A percentile compares a stretch with the other conserved stretches of the same genome.
These are phyloP conservation scores for Stichopus horrens DNA, from an alignment of 53 echinoderm and acorn worm genomes.

Conservation along the genomic window DNA sequence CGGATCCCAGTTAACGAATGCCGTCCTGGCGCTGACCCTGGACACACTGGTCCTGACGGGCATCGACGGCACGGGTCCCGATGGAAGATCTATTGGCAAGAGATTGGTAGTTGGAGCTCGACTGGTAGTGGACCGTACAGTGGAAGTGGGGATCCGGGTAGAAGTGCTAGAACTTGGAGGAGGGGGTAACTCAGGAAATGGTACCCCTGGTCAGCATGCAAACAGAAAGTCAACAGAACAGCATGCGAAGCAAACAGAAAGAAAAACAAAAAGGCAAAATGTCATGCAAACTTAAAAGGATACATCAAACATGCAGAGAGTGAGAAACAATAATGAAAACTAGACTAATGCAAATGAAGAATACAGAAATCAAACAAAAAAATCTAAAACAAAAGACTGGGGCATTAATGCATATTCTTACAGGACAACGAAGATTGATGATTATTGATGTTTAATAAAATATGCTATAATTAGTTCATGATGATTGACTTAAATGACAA, in stretches of 20 bases:
- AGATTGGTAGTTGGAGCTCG: slow-evolving; percentile 44
- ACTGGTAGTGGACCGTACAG: slow-evolving; percentile 45
- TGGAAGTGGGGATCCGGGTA: slow-evolving; percentile 45
- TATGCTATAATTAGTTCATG: too few relatives aligned
- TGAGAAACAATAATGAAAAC: neutral
- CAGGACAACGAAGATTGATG: too few relatives aligned
- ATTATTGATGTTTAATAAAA: too few relatives aligned
- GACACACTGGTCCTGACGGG: slow-evolving; percentile 52
- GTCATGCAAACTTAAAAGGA: slow-evolving; percentile 3
- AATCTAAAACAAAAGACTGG: neutral
- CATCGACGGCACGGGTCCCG: slow-evolving; percentile 61
- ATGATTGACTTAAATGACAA: too few relatives aligned
- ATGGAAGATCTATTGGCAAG: slow-evolving; percentile 33
- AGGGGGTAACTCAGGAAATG: slow-evolving; percentile 51
- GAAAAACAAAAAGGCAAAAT: neutral
- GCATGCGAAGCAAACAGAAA: slow-evolving; percentile 34
- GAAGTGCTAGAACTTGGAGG: slow-evolving; percentile 5
- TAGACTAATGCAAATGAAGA: neutral
- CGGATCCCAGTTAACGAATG: slow-evolving; percentile 58
- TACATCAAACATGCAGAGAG: too few relatives aligned
- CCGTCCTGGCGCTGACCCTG: slow-evolving; percentile 53
- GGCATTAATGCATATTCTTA: too few relatives aligned
- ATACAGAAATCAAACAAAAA: neutral
- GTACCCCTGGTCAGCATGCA: slow-evolving; percentile 55
- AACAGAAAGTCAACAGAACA: neutral